phyloP scores from a whole-genome alignment of 2,113 vertebrate species.

The Stegastes partitus region DNA sequence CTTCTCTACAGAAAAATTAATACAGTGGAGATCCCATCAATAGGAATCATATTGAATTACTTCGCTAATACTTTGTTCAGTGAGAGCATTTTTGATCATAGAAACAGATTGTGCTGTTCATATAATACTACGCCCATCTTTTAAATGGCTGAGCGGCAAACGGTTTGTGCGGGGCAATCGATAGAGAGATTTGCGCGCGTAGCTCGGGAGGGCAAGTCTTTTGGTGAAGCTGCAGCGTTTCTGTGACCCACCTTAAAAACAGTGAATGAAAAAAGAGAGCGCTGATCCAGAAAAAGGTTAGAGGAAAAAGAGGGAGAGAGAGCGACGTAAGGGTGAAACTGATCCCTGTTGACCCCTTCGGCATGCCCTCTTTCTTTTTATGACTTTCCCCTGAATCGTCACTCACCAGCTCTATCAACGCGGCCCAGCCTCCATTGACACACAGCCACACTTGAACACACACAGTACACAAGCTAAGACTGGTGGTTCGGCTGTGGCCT shows the following conservation, averaged over 20 bases:
- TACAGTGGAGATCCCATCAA: constrained; percentile 51
- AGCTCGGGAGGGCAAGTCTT: constrained; percentile 20
- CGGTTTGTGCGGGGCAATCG: constrained; percentile 24
- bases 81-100: constrained; percentile 68
- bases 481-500: neutral
- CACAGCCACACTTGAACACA: constrained; percentile 45
- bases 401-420: constrained; percentile 80
- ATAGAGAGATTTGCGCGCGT: constrained; percentile 21
- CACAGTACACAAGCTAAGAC: constrained; percentile 9
- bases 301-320: constrained; percentile 47
- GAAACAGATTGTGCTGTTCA: constrained; percentile 54
- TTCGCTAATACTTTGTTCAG: constrained; percentile 59
- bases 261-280: constrained; percentile 52
- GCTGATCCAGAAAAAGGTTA: constrained; percentile 59
- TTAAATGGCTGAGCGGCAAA: constrained; percentile 42
- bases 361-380: constrained; percentile 84
- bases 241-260: constrained; percentile 34
- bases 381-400: constrained; percentile 82
- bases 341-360: constrained; percentile 82
- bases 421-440: constrained; percentile 56
- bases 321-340: constrained; percentile 76
- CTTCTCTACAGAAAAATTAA: constrained; percentile 56
- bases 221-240: constrained; percentile 39
- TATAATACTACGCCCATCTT: constrained; percentile 39
- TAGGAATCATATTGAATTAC: constrained; percentile 68